Evolutionary conservation across 1,140 invertebrate genomes (phyloP), one percentile per base, ranked within the genome.

Genomic region (Aporrectodea caliginosa): DNA sequence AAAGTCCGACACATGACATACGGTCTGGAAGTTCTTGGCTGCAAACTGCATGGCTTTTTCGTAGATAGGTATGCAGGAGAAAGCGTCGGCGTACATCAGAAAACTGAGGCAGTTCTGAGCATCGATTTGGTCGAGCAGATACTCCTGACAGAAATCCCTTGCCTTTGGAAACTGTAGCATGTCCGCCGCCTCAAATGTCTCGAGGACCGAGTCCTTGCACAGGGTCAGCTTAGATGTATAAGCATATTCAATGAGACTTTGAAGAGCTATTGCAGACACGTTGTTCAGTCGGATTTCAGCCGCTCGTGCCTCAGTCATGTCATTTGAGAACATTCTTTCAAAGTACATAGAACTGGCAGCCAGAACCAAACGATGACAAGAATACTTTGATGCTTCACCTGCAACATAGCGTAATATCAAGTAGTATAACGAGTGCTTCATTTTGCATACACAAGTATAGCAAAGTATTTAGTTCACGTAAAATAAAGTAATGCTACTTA

Each of bases 161-260:
- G 75, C 72, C 73, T 79, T 33, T 2, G 77, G 58, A 81, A 81
- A 81, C 72, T 81, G 76, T 2, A 81, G 72, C 80, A 81, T 81
- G 77, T 81, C 80, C n/a, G 80, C 76, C 1, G 80, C 80, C 32
- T 81, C 80, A 30, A 81, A 81, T 12, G 78, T 78, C 35, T 81
- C 80, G 14, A 81, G 72, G 27, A 69, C 80, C 6, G 77, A 72
- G 29, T 81, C 71, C 16, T 69, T 78, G 70, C 58, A 22, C 34
- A 81, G 69, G 31, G 35, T 69, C 30, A 81, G 71, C 30, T 73
- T 74, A 0, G 80, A 81, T 22, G 76, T 81, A 58, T 81, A 81
- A 0, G 80, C 80, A 78, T 72, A 81, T 29, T 81, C 75, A 2
- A 81, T 73, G 33, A 81, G 73, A 34, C 73, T 27, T 35, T 81